Conservation (phyloP, 2,113 vertebrate species). For the Scortum barcoo region DNA sequence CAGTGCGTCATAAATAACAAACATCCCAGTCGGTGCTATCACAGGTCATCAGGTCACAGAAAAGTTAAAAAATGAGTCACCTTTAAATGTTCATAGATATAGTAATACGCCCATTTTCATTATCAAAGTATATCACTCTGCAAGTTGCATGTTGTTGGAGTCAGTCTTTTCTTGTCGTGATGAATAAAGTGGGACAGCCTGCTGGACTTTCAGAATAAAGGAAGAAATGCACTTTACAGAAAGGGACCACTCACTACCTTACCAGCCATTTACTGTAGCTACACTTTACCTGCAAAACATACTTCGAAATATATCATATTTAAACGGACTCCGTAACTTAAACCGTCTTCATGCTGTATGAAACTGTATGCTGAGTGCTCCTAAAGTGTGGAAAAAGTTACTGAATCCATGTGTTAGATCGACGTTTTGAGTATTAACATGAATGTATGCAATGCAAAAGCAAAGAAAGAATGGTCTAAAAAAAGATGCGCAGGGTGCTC, state of each 20-base stretch:
- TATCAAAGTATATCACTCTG: background rate
- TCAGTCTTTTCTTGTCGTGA: background rate
- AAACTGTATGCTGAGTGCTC: background rate
- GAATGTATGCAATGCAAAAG: background rate
- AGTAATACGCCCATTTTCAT: background rate
- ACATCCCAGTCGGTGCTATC: conserved; percentile 6
- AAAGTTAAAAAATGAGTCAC: conserved; percentile 11
- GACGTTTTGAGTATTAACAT: background rate
- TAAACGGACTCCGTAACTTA: background rate
- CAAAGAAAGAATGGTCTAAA: background rate
- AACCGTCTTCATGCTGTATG: background rate
- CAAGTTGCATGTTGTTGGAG: background rate
- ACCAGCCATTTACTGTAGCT: too few relatives aligned
- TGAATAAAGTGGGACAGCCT: background rate
- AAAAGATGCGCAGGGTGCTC: background rate
- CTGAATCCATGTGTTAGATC: background rate
- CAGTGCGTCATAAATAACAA: background rate
- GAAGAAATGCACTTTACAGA: background rate
- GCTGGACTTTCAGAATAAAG: background rate
- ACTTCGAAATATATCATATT: background rate
- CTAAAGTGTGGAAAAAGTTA: background rate
- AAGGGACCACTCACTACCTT: too few relatives aligned
- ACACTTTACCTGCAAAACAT: background rate
- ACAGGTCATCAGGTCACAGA: background rate
- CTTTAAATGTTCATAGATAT: background rate